Base-by-base conservation (phyloP, 2,113 vertebrate genomes). In the Amazona guildingii region DNA sequence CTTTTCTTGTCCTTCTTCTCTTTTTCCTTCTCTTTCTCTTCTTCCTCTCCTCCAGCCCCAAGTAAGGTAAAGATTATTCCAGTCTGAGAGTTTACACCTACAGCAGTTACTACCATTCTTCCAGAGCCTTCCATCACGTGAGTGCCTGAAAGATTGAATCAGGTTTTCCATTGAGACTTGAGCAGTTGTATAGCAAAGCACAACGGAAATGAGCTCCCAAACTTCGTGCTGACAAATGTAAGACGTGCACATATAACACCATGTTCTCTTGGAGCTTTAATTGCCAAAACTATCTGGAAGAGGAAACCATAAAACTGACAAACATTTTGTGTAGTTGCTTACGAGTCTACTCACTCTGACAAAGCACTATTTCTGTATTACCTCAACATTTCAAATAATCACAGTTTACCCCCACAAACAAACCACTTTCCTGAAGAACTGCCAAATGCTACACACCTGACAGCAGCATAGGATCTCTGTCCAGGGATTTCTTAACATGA, bases 121-220 rank as follows among this genome's bases (percentile, higher is more conserved):
- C 99, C 99, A 97, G 99, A 99, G 96, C 99, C 99, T 98, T 99
- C 99, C 99, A 99, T 99, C 94, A 99, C 99, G 95, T 99, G 99
- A 86, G 99, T 99, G 97, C 99, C 99, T 99, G 86, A 78, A 94
- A 94, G 51, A 95, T 76, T 37, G 19, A 79, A 83, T 23, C 2
- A 7, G 1, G 11, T 80, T 94, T 86, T 86, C 54, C 49, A 83
- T 11, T 70, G 44, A 90, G 64, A 83, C 13, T 6, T 44, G 9
- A 82, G 44, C 52, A 70, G 37, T 83, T 69, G 55, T 3, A 41
- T 15, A 23, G 61, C 62, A 95, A 37, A 87, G 14, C 23, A 92
- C 24, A 59, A 48, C 43, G 29, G 31, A 86, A 96, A 57, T 4
- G 10, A 63, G 10, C 29, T 86, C 29, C 66, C 39, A 74, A 33